These are phyloP conservation scores for Xestia ashworthii DNA, from an alignment of 2,888 invertebrate species.

Conservation along the genomic window DNA sequence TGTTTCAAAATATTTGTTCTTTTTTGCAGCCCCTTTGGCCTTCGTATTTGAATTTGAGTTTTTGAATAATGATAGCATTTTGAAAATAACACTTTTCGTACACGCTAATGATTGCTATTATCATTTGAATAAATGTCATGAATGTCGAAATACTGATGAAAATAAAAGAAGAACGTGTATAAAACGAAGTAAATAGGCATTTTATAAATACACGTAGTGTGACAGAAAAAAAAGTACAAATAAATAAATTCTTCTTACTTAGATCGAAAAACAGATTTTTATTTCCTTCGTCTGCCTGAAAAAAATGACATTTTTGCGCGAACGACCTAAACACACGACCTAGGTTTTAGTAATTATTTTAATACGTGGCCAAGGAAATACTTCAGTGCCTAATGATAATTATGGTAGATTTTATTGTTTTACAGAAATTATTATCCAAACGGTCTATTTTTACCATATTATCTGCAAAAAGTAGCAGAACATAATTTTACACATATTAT, in stretches of 20 bases:
- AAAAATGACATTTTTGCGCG: not conserved
- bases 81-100: slow-evolving; percentile 40
- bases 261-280: not conserved
- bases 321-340: not conserved
- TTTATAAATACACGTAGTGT: not conserved
- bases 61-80: slow-evolving; percentile 43
- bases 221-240: slow-evolving; percentile 1
- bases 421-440: slow-evolving; percentile 5
- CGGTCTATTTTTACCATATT: slow-evolving; percentile 1
- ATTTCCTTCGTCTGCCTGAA: not conserved
- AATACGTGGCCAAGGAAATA: slow-evolving; percentile 16
- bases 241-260: slow-evolving; percentile 1
- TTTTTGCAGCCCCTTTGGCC: slow-evolving; percentile 14
- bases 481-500: slow-evolving; percentile 5
- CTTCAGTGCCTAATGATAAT: slow-evolving; percentile 9
- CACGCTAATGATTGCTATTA: slow-evolving; percentile 26
- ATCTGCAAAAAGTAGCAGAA: not conserved
- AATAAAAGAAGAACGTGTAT: not conserved
- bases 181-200: not conserved
- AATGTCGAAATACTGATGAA: not conserved
- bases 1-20: slow-evolving; percentile 24
- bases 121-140: slow-evolving; percentile 26
- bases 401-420: slow-evolving; percentile 1
- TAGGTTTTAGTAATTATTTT: slow-evolving; percentile 3
- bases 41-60: slow-evolving; percentile 28